Base-by-base conservation (phyloP, 2,797 vertebrate genomes). In the Buphagus erythrorhynchus region DNA sequence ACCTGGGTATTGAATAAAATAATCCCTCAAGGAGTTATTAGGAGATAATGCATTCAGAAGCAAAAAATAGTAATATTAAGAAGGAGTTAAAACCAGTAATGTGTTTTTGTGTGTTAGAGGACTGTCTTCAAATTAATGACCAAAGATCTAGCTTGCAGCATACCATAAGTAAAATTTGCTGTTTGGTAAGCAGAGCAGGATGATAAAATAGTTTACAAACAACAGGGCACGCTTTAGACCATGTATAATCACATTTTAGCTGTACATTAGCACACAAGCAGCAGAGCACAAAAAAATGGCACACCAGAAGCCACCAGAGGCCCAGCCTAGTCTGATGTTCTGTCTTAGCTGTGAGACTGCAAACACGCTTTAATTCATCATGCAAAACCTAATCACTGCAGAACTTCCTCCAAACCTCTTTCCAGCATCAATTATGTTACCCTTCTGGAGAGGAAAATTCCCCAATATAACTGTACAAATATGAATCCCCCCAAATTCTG, bases 21-120 rank as follows among this genome's bases (percentile, higher is more conserved):
- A 93, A 93, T 81, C 55, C 87, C 69, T 89, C 43, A 63, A 94
- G 76, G 69, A 94, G 49, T 93, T 86, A 74, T 83, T 93, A 92
- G 18, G 51, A 91, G 73, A 86, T 68, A 93, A 86, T 52, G 52
- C 78, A 92, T 82, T 91, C 84, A 89, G 75, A 90, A 90, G 54
- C 58, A 88, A 90, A 87, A 69, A 72, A 29, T 35, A 93, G 55
- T 74, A 91, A 58, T 26, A 76, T 76, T 87, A 90, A 80, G 28
- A 26, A 57, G 15, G 45, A 93, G 49, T 68, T 91, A 61, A 89
- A 90, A 8, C 31, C 8, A 87, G 71, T 52, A 92, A 89, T 16
- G 46, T 33, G 57, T 82, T 89, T 82, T 46, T 33, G 17, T 24
- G 43, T 20, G 40, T 68, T 72, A 17, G 3, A 68, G 79, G 20